These are phyloP conservation scores for Orius insidiosus DNA, from an alignment of 1,140 invertebrate genomes.

Conservation along the genomic window DNA sequence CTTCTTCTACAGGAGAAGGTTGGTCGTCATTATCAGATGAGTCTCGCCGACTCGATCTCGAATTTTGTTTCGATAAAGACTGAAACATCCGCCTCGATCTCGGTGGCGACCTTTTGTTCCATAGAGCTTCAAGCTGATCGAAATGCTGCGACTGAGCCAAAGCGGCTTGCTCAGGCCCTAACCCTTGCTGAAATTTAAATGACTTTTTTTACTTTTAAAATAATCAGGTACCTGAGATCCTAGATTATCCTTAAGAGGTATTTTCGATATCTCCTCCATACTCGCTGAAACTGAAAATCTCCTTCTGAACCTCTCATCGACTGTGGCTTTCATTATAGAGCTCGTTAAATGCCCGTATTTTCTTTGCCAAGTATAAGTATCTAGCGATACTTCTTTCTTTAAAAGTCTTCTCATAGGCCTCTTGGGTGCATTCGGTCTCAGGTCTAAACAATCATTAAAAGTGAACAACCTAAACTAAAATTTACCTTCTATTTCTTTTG, in stretches of 20 bases:
- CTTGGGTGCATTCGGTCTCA: constrained; percentile 49
- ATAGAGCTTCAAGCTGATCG: constrained; percentile 62
- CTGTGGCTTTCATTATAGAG: constrained; percentile 56
- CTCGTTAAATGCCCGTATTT: constrained; percentile 67
- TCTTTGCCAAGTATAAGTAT: constrained; percentile 72
- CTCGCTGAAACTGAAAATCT: constrained; percentile 65
- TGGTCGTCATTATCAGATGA: constrained; percentile 52
- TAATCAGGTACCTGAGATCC: constrained; percentile 35
- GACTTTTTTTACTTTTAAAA: constrained; percentile 1
- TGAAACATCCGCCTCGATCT: constrained; percentile 40
- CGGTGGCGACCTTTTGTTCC: constrained; percentile 65
- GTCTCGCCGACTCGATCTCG: constrained; percentile 42
- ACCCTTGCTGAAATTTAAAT: constrained; percentile 10
- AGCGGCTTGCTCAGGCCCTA: constrained; percentile 56
- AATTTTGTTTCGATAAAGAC: constrained; percentile 47
- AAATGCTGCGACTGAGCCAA: constrained; percentile 70
- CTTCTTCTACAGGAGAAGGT: constrained; percentile 23
- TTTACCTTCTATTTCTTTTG: constrained; percentile 45
- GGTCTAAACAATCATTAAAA: constrained; percentile 28
- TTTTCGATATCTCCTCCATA: constrained; percentile 68
- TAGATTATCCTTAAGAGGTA: constrained; percentile 38
- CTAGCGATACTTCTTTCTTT: constrained; percentile 67
- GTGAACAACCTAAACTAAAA: constrained; percentile 6
- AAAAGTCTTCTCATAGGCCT: constrained; percentile 56
- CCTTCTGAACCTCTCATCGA: constrained; percentile 56